phyloP scores from a whole-genome alignment of 2,797 vertebrate genomes.

The Chanos chanos region DNA sequence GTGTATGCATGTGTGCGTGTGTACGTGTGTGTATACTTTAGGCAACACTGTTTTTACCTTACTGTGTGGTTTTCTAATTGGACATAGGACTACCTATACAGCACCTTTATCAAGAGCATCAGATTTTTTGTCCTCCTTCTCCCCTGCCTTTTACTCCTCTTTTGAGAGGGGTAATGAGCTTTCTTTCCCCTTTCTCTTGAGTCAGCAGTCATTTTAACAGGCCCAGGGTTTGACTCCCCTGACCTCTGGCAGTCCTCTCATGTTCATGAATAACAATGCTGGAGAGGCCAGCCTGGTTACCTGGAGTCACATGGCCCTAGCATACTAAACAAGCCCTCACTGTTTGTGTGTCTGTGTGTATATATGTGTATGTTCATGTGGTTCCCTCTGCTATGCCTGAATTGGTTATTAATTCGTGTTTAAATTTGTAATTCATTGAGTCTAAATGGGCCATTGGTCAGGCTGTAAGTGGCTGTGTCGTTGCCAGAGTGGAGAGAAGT shows the following conservation, averaged over 20 bases:
- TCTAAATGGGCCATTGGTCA: conserved; percentile 54
- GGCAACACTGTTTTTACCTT: too few species aligned
- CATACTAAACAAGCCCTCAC: conserved; percentile 37
- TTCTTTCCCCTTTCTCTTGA: too few species aligned
- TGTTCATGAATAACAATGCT: conserved; percentile 63
- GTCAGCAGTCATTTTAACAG: conserved; percentile 51
- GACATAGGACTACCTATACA: too few species aligned
- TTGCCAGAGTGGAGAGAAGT: conserved; percentile 32
- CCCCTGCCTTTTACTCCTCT: too few species aligned
- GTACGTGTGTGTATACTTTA: too few species aligned
- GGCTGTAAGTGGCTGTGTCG: conserved; percentile 54
- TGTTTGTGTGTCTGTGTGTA: conserved; percentile 21
- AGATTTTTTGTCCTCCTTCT: too few species aligned
- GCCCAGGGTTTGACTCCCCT: conserved; percentile 53
- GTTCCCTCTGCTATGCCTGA: neutral
- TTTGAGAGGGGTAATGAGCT: conserved; percentile 4
- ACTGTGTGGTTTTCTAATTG: too few species aligned
- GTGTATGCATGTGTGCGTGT: conserved; percentile 38
- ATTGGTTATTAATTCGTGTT: conserved; percentile 50
- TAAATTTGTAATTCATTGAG: conserved; percentile 57
- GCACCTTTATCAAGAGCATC: too few species aligned
- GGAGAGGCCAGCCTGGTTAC: conserved; percentile 55
- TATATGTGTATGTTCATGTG: neutral
- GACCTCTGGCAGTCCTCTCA: conserved; percentile 58
- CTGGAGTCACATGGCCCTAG: conserved; percentile 35